Conservation (phyloP, 2,888 invertebrate genomes). For the Archaeoteleia sp. region DNA sequence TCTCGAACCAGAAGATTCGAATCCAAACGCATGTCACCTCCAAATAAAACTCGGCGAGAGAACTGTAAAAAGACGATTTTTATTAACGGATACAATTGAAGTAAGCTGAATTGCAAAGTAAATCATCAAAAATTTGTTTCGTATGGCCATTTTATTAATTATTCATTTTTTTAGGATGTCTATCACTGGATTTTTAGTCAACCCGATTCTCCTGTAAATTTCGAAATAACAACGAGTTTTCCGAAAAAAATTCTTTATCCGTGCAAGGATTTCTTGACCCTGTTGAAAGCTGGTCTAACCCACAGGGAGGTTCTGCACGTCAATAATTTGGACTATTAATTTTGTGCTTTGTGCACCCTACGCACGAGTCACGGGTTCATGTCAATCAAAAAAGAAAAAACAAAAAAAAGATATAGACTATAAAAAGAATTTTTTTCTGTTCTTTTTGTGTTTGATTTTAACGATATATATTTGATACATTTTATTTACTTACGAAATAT, state of each 20-base stretch:
- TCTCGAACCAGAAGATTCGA: slow-evolving; percentile 83
- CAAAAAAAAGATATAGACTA: background rate
- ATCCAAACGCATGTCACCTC: slow-evolving; percentile 85
- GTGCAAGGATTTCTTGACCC: slow-evolving; percentile 77
- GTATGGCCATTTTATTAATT: background rate
- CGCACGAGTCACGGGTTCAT: background rate
- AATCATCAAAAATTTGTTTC: background rate
- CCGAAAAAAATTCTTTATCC: slow-evolving; percentile 88
- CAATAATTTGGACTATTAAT: slow-evolving; percentile 88
- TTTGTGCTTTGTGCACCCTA: slow-evolving; percentile 10
- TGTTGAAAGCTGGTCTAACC: slow-evolving; percentile 88
- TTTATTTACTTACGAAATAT: too few relatives aligned
- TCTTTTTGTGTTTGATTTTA: background rate
- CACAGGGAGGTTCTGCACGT: slow-evolving; percentile 95
- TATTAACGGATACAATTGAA: slow-evolving; percentile 86
- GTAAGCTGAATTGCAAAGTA: slow-evolving; percentile 75
- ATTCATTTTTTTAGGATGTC: slow-evolving; percentile 84
- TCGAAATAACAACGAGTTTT: slow-evolving; percentile 97
- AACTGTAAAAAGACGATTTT: slow-evolving; percentile 91
- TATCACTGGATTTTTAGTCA: slow-evolving; percentile 97
- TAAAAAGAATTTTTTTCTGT: slow-evolving; percentile 15
- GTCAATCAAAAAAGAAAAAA: slow-evolving; percentile 18
- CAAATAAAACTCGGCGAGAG: slow-evolving; percentile 94
- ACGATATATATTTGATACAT: too few relatives aligned
- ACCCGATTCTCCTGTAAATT: slow-evolving; percentile 92